These are phyloP conservation scores for Hypselothyrea guttata DNA, from an alignment of 2,888 invertebrate genomes.

Conservation along the genomic window DNA sequence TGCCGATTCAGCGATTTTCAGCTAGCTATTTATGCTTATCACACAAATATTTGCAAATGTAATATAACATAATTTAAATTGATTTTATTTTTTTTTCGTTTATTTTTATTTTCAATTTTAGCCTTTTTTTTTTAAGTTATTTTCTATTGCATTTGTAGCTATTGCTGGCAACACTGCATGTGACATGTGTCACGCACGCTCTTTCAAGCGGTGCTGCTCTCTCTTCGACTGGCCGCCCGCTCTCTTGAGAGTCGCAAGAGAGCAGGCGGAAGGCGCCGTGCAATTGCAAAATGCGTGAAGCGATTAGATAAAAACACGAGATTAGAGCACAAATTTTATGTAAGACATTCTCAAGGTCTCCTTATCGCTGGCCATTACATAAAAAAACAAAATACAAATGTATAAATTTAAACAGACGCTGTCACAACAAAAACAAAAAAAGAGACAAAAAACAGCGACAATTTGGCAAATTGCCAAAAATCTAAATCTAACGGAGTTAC, in stretches of 20 bases:
- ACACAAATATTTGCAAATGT: no score
- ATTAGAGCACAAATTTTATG: conserved; percentile 48
- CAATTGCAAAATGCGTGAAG: conserved; percentile 51
- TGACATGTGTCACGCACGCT: no score
- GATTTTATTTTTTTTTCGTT: background rate
- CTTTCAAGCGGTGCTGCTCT: no score
- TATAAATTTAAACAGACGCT: background rate
- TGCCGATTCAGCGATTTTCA: no score
- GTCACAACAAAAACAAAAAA: background rate
- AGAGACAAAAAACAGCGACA: background rate
- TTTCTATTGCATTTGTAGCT: background rate
- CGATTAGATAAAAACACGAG: conserved; percentile 66
- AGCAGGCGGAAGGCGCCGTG: conserved; percentile 29
- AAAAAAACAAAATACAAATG: conserved; percentile 35
- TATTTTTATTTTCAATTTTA: conserved; percentile 7
- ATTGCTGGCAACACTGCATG: no score
- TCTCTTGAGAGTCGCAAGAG: conserved; percentile 16
- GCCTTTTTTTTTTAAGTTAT: background rate
- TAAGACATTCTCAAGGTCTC: conserved; percentile 65
- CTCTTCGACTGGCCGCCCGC: conserved; percentile 14
- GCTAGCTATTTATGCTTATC: no score
- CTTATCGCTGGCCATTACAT: conserved; percentile 61
- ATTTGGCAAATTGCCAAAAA: conserved; percentile 36
- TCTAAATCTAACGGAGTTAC: conserved; percentile 31
- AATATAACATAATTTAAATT: no score